Base-by-base conservation (phyloP, 2,888 invertebrate species). In the Oscheius onirici region DNA sequence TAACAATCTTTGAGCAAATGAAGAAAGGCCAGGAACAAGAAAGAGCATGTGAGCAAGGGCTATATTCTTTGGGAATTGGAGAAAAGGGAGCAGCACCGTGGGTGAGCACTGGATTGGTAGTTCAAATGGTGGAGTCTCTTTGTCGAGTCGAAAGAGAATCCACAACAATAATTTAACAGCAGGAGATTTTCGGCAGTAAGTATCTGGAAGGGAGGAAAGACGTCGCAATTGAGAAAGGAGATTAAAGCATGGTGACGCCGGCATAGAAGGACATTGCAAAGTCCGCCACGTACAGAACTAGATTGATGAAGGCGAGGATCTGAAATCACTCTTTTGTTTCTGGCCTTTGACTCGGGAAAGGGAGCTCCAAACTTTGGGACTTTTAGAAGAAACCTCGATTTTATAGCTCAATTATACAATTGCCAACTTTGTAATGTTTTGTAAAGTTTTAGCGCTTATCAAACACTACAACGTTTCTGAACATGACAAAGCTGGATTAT, bases 271-370 rank as follows among this genome's bases (percentile, higher is more conserved):
- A 73, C 41, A 85, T 67, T 24, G 78, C 72, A 49, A 85, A 80
- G 72, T 85, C 85, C 67, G 77, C 75, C 57, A 83, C 74, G 73
- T 83, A 86, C 22, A 83, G 68, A 20, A 81, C 74, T 68, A 80
- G 72, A 71, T 86, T 80, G 73, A 84, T 79, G 77, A 84, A 85
- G 58, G 68, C 63, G 24, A 85, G 71, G 15, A 83, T 78, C 85
- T 85, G 76, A 34, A 84, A n/a, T n/a, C 73, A 49, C 26, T 54
- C 20, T 1, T 26, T 28, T 15, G 15, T 22, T 26, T 22, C 17
- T 52, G 52, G 10, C 20, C 24, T 52, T 22, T 52, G 10, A 20
- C 52, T 52, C 20, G 13, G 6, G 13, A n/a, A 11, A n/a, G 15
- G 10, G 13, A 11, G 13, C 34, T 58, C 3, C 6, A 8, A 20